A percentile compares a stretch with the other conserved stretches of the same genome.
These are phyloP conservation scores for Chinchilla lanigera DNA, from an alignment of 2,113 vertebrate genomes.

Conservation along the genomic window DNA sequence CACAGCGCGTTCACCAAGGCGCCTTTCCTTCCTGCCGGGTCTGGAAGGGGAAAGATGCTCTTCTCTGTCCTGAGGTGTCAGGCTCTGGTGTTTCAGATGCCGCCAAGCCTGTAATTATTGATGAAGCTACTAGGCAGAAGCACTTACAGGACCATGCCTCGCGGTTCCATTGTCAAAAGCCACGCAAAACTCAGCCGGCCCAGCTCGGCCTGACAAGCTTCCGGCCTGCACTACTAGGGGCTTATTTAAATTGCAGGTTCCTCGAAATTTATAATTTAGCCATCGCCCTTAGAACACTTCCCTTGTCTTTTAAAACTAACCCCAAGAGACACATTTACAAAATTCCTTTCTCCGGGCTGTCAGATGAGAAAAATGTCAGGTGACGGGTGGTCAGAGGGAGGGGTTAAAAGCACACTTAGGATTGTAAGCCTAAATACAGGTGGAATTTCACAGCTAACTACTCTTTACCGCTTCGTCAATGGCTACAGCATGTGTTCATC, in stretches of 20 bases:
- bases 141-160: conserved; percentile 49
- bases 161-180: conserved; percentile 41
- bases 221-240: conserved; percentile 46
- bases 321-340: conserved; percentile 37
- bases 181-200: conserved; percentile 54
- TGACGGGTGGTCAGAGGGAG: conserved; percentile 7
- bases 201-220: conserved; percentile 61
- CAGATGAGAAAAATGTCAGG: conserved; percentile 59
- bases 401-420: conserved; percentile 1
- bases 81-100: neutral
- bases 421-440: conserved; percentile 34
- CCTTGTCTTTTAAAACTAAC: conserved; percentile 57
- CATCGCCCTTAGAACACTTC: conserved; percentile 27
- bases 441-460: conserved; percentile 40
- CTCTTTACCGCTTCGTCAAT: neutral
- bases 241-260: conserved; percentile 70
- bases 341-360: conserved; percentile 3
- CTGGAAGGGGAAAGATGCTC: neutral
- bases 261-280: conserved; percentile 65
- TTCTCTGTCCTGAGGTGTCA: conserved; percentile 52
- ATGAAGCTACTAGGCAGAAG: conserved; percentile 65
- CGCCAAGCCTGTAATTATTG: conserved; percentile 39
- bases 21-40: conserved; percentile 53
- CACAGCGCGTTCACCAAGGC: neutral
- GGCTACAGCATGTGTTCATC: neutral